A percentile compares a stretch with the other conserved stretches of the same genome.
Evolutionary conservation across 2,113 vertebrate genomes (phyloP).

Genomic region (Arvicanthis niloticus): DNA sequence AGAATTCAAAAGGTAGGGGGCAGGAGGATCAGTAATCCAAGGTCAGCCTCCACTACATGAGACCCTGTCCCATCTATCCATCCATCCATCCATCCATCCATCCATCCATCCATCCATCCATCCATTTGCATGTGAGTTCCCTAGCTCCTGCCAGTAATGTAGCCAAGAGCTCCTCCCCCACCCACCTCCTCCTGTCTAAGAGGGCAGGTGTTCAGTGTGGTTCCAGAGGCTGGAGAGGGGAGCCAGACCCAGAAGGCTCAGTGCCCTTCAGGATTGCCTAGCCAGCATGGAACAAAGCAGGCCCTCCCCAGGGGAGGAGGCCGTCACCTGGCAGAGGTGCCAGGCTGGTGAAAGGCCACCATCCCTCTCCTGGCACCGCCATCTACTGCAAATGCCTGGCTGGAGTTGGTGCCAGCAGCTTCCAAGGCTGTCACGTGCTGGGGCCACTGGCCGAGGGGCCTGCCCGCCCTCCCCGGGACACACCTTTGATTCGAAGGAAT

Average conservation of each 20-base stretch:
- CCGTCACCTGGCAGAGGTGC: constrained; percentile 83
- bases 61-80: not conserved
- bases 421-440: constrained; percentile 79
- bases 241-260: not conserved
- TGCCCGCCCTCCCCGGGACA: constrained; percentile 77
- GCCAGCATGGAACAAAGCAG: not conserved
- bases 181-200: not conserved
- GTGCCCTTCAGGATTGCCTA: not conserved
- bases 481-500: constrained; percentile 84
- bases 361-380: constrained; percentile 81
- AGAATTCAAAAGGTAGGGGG: not conserved
- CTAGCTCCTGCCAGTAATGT: accelerated
- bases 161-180: accelerated
- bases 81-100: not conserved
- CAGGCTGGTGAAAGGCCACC: constrained; percentile 84
- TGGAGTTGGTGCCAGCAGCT: constrained; percentile 83
- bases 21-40: not conserved
- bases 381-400: constrained; percentile 78
- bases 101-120: not conserved
- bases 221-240: not conserved
- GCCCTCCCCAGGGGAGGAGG: not conserved
- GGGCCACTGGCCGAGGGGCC: constrained; percentile 74
- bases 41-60: not conserved
- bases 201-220: accelerated
- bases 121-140: not conserved